Base-by-base conservation (phyloP, 2,888 invertebrate genomes). In the Rhagonycha fulva region DNA sequence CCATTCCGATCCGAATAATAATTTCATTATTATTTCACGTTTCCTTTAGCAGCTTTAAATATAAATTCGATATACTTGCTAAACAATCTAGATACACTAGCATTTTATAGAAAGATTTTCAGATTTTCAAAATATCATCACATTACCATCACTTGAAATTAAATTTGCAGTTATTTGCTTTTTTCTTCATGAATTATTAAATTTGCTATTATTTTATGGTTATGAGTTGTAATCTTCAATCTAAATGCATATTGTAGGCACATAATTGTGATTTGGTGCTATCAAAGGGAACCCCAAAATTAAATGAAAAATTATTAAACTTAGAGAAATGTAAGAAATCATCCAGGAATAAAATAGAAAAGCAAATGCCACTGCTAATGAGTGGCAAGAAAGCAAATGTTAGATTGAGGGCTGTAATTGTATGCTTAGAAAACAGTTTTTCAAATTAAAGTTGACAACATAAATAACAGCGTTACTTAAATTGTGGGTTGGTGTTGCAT, bases 381-480 rank as follows among this genome's bases (percentile, higher is more conserved):
- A 47, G n/a, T 47, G n/a, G 47, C n/a, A 47, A 47, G 47, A 47
- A 47, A 47, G 5, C 47, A 47, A n/a, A n/a, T n/a, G 47, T n/a
- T 32, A 47, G 3, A 7, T 2, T 47, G 47, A 47, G n/a, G 47
- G n/a, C 47, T 47, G n/a, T 47, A 47, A 47, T 67, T n/a, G 23
- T 60, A 66, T 66, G 47, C 47, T 67, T 67, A 26, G 14, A 24
- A 32, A 67, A 67, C 71, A 47, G 67, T 60, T 67, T 66, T 66
- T 66, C 24, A 23, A 70, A 70, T 28, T 28, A 14, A 61, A 28
- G 62, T 47, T 19, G 23, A 60, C 74, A 74, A 26, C 62, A 47
- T 63, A 74, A 69, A 74, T 63, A 74, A 63, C 74, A 74, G 69
- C 26, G 68, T 62, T 72, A 63, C 75, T 75, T 69, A 69, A 67